Evolutionary conservation across 2,888 invertebrate species (phyloP), one percentile per base, ranked within the genome.

Genomic region (Apamea sordens): DNA sequence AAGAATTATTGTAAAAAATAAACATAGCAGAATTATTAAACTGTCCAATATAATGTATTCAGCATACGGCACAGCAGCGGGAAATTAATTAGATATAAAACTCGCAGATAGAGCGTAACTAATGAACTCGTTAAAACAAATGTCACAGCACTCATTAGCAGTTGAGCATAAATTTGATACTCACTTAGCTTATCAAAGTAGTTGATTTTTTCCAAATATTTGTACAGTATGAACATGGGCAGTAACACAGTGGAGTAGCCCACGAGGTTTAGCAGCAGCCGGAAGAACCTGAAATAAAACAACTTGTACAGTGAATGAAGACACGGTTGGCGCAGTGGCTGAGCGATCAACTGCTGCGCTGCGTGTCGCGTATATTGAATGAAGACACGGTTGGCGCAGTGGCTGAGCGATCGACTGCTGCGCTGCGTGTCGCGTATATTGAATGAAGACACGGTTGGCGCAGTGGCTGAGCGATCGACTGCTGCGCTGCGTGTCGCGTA

Each of bases 221-320:
- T 98, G 93, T 98, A 98, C 77, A 99, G 97, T 32, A 99, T 95
- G 92, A 98, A 98, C 71, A 98, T 98, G 2, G 99, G 99, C 80
- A 99, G 94, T 92, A 99, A 97, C 77, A 99, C 97, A n/a, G 99
- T 98, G 6, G 98, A 97, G 94, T 99, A 99, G 24, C 99, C 99
- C 32, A 98, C 97, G 77, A 99, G 97, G 95, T 99, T 99, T 44
- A 98, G 96, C 64, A 98, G 91, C 64, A 99, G 96, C 85, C 98
- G 98, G 88, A 98, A 97, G 32, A 98, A 92, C 99, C 99, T 96
- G 92, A 0, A 91, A 92, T 50, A 70, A 28, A 21, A 36, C 1
- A 0, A 24, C 13, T 41, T 24, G 8, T 32, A n/a, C n/a, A n/a
- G n/a, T n/a, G n/a, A n/a, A n/a, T n/a, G n/a, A n/a, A n/a, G n/a